Conservation (phyloP, 1,140 invertebrate species). For the Lineus longissimus region DNA sequence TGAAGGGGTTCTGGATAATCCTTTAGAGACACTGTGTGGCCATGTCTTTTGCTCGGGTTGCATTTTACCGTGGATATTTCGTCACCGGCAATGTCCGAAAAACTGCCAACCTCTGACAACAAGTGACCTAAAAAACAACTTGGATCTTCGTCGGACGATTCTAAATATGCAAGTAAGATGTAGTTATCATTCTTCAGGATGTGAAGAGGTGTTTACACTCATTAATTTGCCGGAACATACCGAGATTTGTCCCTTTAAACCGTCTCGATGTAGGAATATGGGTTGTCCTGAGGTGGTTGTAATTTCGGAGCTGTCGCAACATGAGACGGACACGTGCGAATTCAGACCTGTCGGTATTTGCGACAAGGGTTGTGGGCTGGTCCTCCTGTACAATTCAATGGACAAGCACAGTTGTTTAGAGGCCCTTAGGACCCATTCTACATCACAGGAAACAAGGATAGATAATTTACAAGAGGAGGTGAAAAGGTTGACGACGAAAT, state of each 20-base stretch:
- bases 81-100: constrained; percentile 28
- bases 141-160: constrained; percentile 27
- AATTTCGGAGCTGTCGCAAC: constrained; percentile 18
- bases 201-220: constrained; percentile 22
- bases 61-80: constrained; percentile 31
- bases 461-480: constrained; percentile 25
- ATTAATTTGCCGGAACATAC: constrained; percentile 23
- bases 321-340: constrained; percentile 22
- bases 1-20: constrained; percentile 32
- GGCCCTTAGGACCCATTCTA: constrained; percentile 24
- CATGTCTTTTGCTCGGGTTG: constrained; percentile 37
- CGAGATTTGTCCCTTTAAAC: constrained; percentile 24
- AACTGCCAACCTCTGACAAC: constrained; percentile 24
- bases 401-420: constrained; percentile 27
- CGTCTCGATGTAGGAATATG: constrained; percentile 23
- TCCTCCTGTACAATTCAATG: constrained; percentile 17
- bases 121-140: constrained; percentile 25
- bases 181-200: constrained; percentile 25
- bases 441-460: constrained; percentile 23
- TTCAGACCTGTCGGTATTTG: constrained; percentile 28
- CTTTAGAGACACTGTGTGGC: constrained; percentile 28
- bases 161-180: constrained; percentile 30
- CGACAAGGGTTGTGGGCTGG: constrained; percentile 28
- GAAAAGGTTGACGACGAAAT: constrained; percentile 15
- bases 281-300: constrained; percentile 21